Percentiles rank a stretch among this genome's conserved stretches.
Evolutionary conservation across 2,888 invertebrate species (phyloP).

Genomic region (Linnaemya vulpina): DNA sequence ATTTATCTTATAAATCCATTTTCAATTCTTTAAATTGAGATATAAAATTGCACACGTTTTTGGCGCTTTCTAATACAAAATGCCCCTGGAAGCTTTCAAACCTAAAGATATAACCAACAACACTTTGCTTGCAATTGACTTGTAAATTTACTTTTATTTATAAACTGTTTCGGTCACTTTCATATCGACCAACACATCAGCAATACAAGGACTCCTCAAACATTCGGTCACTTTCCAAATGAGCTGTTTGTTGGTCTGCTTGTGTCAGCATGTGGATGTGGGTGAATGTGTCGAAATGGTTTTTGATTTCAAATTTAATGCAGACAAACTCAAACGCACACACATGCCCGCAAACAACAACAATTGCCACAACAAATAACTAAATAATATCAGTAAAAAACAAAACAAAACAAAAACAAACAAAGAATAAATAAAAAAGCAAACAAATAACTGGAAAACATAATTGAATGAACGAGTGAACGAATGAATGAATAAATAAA

Average conservation of each 20-base stretch:
- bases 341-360: not conserved
- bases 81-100: not conserved
- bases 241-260: not conserved
- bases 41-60: no score
- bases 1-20: no score
- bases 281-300: not conserved
- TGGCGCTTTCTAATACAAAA: not conserved
- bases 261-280: not conserved
- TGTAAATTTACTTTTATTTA: not conserved
- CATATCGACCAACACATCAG: not conserved
- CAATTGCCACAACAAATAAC: conserved; percentile 3
- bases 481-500: conserved; percentile 22
- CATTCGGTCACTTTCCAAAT: not conserved
- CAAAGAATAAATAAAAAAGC: no score
- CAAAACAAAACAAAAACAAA: no score
- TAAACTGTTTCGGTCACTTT: conserved; percentile 31
- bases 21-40: no score
- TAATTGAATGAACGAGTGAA: conserved; percentile 24
- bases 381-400: not conserved
- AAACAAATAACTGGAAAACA: not conserved
- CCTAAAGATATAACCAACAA: not conserved
- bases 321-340: not conserved
- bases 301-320: conserved; percentile 15
- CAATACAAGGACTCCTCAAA: not conserved
- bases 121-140: not conserved